These are phyloP conservation scores for Mirounga angustirostris DNA, from an alignment of 2,113 vertebrate genomes.

Conservation along the genomic window DNA sequence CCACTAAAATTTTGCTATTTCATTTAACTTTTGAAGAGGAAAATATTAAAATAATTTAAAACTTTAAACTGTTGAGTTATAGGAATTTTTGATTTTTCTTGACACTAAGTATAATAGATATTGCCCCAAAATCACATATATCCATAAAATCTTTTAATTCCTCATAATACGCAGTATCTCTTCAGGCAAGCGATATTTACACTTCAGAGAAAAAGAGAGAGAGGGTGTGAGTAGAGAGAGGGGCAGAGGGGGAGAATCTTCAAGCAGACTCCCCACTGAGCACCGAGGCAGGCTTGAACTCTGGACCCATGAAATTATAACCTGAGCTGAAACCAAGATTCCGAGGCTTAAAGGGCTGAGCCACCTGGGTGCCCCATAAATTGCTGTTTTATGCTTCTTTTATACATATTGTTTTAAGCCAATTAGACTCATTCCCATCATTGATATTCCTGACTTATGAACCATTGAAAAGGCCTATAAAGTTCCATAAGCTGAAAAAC, in stretches of 20 bases:
- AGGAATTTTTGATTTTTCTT: not conserved
- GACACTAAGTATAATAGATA: not conserved
- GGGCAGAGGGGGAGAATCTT: not conserved
- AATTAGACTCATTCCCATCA: not conserved
- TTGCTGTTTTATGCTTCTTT: not conserved
- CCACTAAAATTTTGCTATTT: not conserved
- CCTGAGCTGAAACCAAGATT: not conserved
- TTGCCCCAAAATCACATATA: not conserved
- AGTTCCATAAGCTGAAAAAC: not conserved
- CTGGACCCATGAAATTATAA: not conserved
- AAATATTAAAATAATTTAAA: not conserved
- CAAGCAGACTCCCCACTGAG: not conserved
- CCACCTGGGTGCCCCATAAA: not conserved
- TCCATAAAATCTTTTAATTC: not conserved
- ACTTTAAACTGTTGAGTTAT: not conserved
- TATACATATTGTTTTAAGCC: not conserved
- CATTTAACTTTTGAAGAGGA: not conserved
- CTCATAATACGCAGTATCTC: not conserved
- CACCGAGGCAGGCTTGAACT: not conserved
- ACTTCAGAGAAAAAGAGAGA: not conserved
- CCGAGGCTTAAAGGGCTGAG: not conserved
- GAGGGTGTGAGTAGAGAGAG: not conserved
- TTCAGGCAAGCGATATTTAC: not conserved
- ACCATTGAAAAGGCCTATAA: not conserved
- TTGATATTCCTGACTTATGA: not conserved